phyloP scores from a whole-genome alignment of 2,888 invertebrate species.

The Tridacna crocea region DNA sequence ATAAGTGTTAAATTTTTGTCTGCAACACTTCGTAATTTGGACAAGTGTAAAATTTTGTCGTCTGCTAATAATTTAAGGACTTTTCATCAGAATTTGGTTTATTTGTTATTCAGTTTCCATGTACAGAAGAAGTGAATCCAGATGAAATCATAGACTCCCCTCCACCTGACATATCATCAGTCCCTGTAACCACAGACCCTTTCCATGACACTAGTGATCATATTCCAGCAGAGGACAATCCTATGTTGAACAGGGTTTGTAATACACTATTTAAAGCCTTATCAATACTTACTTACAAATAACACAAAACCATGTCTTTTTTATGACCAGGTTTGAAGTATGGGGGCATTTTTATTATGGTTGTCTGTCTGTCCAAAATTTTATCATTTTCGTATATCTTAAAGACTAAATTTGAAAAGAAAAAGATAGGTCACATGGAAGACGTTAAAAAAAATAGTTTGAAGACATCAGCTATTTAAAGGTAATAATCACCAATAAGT shows the following conservation, averaged over 20 bases:
- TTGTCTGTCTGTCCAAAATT: too few species aligned
- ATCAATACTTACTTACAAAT: too few species aligned
- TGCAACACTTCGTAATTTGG: background rate
- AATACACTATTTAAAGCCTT: background rate
- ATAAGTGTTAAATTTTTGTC: too few species aligned
- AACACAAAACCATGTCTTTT: too few species aligned
- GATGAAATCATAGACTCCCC: background rate
- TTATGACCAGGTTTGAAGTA: too few species aligned
- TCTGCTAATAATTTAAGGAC: background rate
- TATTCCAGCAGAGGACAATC: background rate
- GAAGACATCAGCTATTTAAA: too few species aligned
- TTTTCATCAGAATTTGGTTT: slow-evolving; percentile 1
- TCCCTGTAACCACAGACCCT: slow-evolving; percentile 3
- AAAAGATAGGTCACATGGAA: too few species aligned
- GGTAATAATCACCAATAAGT: too few species aligned
- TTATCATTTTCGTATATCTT: too few species aligned
- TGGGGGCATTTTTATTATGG: too few species aligned
- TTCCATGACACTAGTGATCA: background rate
- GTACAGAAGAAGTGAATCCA: slow-evolving; percentile 2
- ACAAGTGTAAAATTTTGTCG: background rate
- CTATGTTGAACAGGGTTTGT: slow-evolving; percentile 1
- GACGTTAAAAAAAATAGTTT: too few species aligned
- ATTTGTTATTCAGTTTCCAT: background rate
- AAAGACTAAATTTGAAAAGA: too few species aligned
- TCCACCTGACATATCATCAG: slow-evolving; percentile 5